Conservation (phyloP, 1,140 invertebrate species). For the Artemia franciscana region DNA sequence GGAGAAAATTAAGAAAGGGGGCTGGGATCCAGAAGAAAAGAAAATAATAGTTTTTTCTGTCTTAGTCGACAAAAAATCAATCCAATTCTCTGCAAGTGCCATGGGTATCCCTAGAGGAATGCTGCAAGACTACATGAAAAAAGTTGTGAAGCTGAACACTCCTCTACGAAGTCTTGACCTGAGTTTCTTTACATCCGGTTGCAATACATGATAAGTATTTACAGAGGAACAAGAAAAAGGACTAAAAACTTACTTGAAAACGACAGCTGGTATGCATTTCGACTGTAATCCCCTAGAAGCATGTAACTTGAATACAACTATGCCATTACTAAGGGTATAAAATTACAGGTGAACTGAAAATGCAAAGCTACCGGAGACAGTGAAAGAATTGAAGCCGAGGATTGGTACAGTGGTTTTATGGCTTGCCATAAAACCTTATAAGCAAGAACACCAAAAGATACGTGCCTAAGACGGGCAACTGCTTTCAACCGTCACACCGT, state of each 20-base stretch:
- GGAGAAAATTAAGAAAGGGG: no score
- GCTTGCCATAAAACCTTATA: slow-evolving; percentile 21
- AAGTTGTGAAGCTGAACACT: not conserved
- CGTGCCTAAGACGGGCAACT: slow-evolving; percentile 22
- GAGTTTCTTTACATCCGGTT: not conserved
- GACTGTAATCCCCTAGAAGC: slow-evolving; percentile 17
- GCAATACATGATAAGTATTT: not conserved
- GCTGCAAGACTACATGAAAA: not conserved
- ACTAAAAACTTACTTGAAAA: not conserved
- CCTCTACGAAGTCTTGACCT: not conserved
- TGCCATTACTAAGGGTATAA: slow-evolving; percentile 16
- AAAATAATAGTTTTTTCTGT: no score
- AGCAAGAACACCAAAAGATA: slow-evolving; percentile 20
- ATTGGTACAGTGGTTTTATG: slow-evolving; percentile 24
- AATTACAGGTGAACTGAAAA: slow-evolving; percentile 16
- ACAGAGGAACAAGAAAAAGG: not conserved
- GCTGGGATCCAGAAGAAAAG: no score
- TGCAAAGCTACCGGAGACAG: no score
- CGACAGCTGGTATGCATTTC: not conserved
- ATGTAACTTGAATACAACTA: slow-evolving; percentile 21
- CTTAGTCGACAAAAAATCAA: no score
- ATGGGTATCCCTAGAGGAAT: not conserved
- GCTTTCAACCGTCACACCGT: slow-evolving; percentile 26
- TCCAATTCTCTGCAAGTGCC: not conserved
- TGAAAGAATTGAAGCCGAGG: slow-evolving; percentile 18